Conservation (phyloP, 2,888 invertebrate genomes). For the Melitaea athalia region DNA sequence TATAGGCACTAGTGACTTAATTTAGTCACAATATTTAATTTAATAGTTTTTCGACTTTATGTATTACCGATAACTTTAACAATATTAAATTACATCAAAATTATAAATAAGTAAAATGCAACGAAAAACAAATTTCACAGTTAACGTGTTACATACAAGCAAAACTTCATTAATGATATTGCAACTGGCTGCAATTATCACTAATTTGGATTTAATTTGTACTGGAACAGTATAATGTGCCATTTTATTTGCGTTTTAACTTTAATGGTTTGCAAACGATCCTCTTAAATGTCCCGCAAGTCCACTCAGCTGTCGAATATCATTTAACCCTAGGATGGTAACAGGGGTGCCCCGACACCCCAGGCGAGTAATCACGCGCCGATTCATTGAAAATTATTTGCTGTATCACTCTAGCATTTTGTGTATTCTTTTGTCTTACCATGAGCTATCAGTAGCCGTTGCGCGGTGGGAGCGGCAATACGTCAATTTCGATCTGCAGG, state of each 20-base stretch:
- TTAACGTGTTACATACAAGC: conserved; percentile 21
- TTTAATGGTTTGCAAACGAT: conserved; percentile 35
- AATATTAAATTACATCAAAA: not conserved
- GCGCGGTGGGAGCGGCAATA: too few species aligned
- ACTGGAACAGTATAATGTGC: conserved; percentile 31
- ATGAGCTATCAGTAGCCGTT: too few species aligned
- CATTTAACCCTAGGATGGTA: too few species aligned
- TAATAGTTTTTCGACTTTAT: not conserved
- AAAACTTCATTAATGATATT: conserved; percentile 32
- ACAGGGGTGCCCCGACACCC: too few species aligned
- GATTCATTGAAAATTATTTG: too few species aligned
- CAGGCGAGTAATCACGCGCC: too few species aligned
- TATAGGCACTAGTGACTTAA: too few species aligned
- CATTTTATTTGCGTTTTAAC: conserved; percentile 33
- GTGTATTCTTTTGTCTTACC: too few species aligned
- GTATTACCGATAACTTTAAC: not conserved
- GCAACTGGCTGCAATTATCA: conserved; percentile 33
- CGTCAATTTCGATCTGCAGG: too few species aligned
- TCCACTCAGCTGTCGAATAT: conserved; percentile 18
- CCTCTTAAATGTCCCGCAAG: conserved; percentile 27
- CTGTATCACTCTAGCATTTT: too few species aligned
- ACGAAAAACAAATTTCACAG: conserved; percentile 19
- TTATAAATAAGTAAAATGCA: conserved; percentile 20
- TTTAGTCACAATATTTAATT: too few species aligned
- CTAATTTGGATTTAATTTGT: conserved; percentile 37